Conservation (phyloP, 2,113 vertebrate genomes). For the Rhizomys pruinosus region DNA sequence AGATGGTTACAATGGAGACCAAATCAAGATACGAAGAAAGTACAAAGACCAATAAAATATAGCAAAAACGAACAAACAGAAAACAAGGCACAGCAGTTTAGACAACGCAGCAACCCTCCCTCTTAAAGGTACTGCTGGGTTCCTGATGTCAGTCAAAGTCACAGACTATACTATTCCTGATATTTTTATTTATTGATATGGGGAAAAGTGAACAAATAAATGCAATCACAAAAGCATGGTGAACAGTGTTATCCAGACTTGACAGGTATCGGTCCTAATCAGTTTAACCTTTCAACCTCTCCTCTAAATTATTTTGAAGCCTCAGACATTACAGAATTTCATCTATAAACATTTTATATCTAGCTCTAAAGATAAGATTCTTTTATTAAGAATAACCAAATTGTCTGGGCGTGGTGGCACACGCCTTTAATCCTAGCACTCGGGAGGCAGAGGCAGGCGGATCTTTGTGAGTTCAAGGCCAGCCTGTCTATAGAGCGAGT, state of each 20-base stretch:
- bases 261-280: not conserved
- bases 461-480: no score
- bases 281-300: not conserved
- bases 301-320: not conserved
- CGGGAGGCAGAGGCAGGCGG: no score
- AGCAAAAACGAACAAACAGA: not conserved
- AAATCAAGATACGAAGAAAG: constrained; percentile 22
- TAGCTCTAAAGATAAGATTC: not conserved
- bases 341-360: constrained; percentile 1
- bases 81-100: not conserved
- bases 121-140: not conserved
- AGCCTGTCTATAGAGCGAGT: no score
- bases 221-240: not conserved
- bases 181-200: not conserved
- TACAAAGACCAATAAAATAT: not conserved
- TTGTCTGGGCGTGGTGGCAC: no score
- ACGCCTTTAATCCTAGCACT: no score
- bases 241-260: not conserved
- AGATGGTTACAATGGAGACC: not conserved
- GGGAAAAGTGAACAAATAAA: not conserved
- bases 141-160: constrained; percentile 14
- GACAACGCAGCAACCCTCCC: not conserved
- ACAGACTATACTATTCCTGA: not conserved
- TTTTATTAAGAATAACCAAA: not conserved
- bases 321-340: not conserved